Percentiles rank a stretch among this genome's conserved stretches.
phyloP scores from a whole-genome alignment of 2,888 invertebrate genomes.

The Callosobruchus maculatus region DNA sequence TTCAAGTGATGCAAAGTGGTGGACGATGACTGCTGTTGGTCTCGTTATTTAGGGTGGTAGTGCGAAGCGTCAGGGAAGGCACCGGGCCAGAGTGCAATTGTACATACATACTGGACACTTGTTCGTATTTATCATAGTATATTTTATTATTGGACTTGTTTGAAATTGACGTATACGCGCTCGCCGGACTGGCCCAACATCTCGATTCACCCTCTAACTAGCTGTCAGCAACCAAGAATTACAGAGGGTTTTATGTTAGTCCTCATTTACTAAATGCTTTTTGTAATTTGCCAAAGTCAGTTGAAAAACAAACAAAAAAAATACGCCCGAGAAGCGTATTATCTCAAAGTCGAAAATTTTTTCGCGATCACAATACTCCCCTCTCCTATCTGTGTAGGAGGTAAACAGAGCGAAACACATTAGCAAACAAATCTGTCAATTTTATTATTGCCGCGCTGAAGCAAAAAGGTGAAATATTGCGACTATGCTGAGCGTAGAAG shows the following conservation, averaged over 20 bases:
- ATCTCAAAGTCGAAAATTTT: too few species aligned
- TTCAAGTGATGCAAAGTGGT: slow-evolving; percentile 1
- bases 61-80: slow-evolving; percentile 40
- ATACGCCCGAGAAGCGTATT: too few species aligned
- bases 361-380: too few species aligned
- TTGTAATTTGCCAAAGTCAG: too few species aligned
- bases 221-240: not conserved
- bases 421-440: too few species aligned
- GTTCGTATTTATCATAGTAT: slow-evolving; percentile 58
- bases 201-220: not conserved
- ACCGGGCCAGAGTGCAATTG: slow-evolving; percentile 50
- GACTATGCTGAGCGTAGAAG: too few species aligned
- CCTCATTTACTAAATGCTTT: not conserved
- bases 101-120: slow-evolving; percentile 53
- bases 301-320: too few species aligned
- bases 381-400: too few species aligned
- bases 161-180: slow-evolving; percentile 20
- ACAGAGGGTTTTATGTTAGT: not conserved
- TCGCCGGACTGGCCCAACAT: not conserved
- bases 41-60: slow-evolving; percentile 42
- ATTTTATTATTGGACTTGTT: slow-evolving; percentile 48
- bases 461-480: too few species aligned
- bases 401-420: too few species aligned
- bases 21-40: slow-evolving; percentile 35
- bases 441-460: too few species aligned